A percentile compares a stretch with the other conserved stretches of the same genome.
phyloP scores from a whole-genome alignment of 1,140 invertebrate species.

The Chrysoperla carnea region DNA sequence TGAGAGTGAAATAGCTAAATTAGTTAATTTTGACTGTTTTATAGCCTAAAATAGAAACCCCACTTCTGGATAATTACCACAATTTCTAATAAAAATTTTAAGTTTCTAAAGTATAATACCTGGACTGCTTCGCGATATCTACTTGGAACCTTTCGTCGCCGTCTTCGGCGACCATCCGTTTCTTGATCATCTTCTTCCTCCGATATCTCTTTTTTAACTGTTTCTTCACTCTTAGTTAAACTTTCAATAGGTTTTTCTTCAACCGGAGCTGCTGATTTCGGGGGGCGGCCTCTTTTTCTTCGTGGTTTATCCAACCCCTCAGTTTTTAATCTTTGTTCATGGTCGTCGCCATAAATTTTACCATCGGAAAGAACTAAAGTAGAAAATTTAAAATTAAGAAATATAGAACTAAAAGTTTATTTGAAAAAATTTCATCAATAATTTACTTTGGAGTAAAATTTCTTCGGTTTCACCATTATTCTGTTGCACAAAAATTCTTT shows the following conservation, averaged over 20 bases:
- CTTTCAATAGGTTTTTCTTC: constrained; percentile 22
- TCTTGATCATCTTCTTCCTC: constrained; percentile 23
- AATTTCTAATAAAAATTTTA: too few species aligned
- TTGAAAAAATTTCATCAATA: too few species aligned
- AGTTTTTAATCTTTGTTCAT: constrained; percentile 35
- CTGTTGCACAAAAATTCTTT: not conserved
- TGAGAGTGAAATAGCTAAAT: too few species aligned
- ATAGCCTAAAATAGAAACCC: too few species aligned
- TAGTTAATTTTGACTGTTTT: too few species aligned
- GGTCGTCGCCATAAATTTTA: constrained; percentile 31
- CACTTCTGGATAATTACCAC: too few species aligned
- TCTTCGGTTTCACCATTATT: not conserved
- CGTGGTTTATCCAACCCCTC: constrained; percentile 43
- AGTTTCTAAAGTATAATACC: too few species aligned
- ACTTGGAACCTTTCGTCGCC: constrained; percentile 42
- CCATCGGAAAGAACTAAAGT: constrained; percentile 30
- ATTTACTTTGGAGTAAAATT: not conserved
- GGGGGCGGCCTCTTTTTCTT: constrained; percentile 47
- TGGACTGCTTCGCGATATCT: constrained; percentile 47
- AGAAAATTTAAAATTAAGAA: not conserved
- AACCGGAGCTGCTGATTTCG: constrained; percentile 25
- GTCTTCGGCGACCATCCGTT: constrained; percentile 34
- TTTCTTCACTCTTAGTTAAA: constrained; percentile 14
- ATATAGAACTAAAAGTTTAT: not conserved
- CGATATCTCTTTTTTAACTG: constrained; percentile 15